A percentile compares a stretch with the other conserved stretches of the same genome.
These are phyloP conservation scores for Microtus montanus DNA, from an alignment of 2,113 vertebrate genomes.

Conservation along the genomic window DNA sequence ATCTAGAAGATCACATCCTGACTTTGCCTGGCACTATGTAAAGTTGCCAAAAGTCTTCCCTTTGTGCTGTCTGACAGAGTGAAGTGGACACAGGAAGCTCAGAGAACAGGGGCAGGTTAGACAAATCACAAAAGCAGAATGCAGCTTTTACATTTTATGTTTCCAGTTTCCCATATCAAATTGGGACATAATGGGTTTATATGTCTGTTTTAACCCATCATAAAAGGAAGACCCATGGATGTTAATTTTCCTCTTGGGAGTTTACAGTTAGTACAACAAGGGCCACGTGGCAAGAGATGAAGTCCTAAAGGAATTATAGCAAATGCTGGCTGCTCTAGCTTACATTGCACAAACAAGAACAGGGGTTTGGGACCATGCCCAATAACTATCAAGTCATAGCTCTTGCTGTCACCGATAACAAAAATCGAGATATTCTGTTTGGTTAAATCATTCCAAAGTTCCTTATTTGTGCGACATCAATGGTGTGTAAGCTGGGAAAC, in stretches of 20 bases:
- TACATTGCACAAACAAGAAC: not conserved
- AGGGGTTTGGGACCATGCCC: not conserved
- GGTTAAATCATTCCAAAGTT: not conserved
- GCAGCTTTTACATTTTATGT: not conserved
- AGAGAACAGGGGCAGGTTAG: not conserved
- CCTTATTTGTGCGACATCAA: not conserved
- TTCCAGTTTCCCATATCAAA: not conserved
- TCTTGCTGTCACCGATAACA: not conserved
- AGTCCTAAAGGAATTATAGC: not conserved
- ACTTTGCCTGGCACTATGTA: not conserved
- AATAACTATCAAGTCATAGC: not conserved
- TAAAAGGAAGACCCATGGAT: not conserved
- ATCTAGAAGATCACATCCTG: conserved; percentile 64
- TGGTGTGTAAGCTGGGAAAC: not conserved
- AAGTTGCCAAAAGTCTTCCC: not conserved
- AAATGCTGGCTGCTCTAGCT: not conserved
- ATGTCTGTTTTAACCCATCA: not conserved
- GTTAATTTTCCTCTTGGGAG: not conserved
- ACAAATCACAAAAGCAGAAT: not conserved
- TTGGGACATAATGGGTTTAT: not conserved
- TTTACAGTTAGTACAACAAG: not conserved
- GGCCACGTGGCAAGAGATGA: not conserved
- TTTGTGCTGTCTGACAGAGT: not conserved
- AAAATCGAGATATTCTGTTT: not conserved
- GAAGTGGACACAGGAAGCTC: not conserved